Percentiles rank a stretch among this genome's conserved stretches.
These are phyloP conservation scores for Agrochola macilenta DNA, from an alignment of 2,888 invertebrate species.

Conservation along the genomic window DNA sequence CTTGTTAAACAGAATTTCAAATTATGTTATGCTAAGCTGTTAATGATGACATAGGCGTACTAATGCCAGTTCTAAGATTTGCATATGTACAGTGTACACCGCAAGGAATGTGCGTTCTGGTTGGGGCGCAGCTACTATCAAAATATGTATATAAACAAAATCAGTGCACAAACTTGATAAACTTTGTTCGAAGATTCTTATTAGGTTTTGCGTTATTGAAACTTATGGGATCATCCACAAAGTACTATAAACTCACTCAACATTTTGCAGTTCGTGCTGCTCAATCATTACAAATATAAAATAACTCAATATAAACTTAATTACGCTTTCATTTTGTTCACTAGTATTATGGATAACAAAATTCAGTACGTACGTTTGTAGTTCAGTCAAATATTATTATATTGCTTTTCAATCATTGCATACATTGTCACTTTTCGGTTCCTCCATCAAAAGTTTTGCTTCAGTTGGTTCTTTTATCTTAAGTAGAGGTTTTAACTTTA, in stretches of 20 bases:
- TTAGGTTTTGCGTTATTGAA: background rate
- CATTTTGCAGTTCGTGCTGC: too few relatives aligned
- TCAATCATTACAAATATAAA: background rate
- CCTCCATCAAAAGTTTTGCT: background rate
- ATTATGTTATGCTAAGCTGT: conserved; percentile 13
- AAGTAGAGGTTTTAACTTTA: background rate
- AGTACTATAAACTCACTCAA: background rate
- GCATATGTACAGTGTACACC: conserved; percentile 7
- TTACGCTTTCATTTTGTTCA: background rate
- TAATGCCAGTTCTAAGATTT: conserved; percentile 37
- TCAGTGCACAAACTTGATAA: background rate
- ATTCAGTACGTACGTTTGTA: background rate
- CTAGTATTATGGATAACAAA: background rate
- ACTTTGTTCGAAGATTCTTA: too few relatives aligned
- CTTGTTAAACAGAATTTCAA: conserved; percentile 35
- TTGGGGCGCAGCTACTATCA: background rate
- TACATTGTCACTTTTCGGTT: background rate
- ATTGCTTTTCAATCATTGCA: background rate
- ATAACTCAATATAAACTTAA: too few relatives aligned
- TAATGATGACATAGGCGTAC: conserved; percentile 21
- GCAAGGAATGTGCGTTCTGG: background rate
- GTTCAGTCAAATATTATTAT: background rate
- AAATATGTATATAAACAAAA: background rate
- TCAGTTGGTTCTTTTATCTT: background rate
- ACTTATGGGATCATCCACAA: background rate